Percentiles rank a stretch among this genome's conserved stretches.
Evolutionary conservation across 2,888 invertebrate species (phyloP).

Genomic region (Morpho helenor): DNA sequence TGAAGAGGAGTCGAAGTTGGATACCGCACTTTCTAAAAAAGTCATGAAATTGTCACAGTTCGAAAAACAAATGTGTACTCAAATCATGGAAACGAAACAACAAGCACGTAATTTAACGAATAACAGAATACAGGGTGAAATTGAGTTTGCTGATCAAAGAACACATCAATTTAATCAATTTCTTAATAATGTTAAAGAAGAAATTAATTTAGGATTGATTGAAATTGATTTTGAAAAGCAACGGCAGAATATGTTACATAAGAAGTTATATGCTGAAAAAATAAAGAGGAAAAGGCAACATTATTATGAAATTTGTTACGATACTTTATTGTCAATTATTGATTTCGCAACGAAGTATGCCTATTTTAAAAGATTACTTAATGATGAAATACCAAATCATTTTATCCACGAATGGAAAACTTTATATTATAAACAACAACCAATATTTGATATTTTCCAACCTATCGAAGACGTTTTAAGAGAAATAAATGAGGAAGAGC

Average conservation of each 20-base stretch:
- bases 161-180: slow-evolving; percentile 69
- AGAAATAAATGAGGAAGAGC: slow-evolving; percentile 47
- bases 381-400: slow-evolving; percentile 63
- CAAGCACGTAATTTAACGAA: slow-evolving; percentile 76
- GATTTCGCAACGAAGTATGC: slow-evolving; percentile 75
- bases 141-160: slow-evolving; percentile 67
- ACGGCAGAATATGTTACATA: slow-evolving; percentile 72
- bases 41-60: slow-evolving; percentile 81
- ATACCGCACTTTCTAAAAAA: slow-evolving; percentile 73
- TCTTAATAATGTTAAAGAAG: slow-evolving; percentile 61
- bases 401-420: slow-evolving; percentile 78
- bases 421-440: slow-evolving; percentile 74
- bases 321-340: slow-evolving; percentile 73
- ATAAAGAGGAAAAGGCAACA: slow-evolving; percentile 66
- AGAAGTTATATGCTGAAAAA: slow-evolving; percentile 75
- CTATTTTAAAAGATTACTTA: slow-evolving; percentile 65
- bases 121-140: slow-evolving; percentile 73
- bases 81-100: slow-evolving; percentile 80
- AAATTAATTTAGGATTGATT: slow-evolving; percentile 62
- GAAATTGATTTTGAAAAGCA: slow-evolving; percentile 76
- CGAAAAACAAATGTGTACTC: slow-evolving; percentile 82
- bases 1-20: slow-evolving; percentile 73
- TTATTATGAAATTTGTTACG: slow-evolving; percentile 70
- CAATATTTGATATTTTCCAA: slow-evolving; percentile 71
- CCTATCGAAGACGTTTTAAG: slow-evolving; percentile 59